A percentile compares a stretch with the other conserved stretches of the same genome.
Evolutionary conservation across 2,888 invertebrate genomes (phyloP).

Genomic region (Xanthia togata): DNA sequence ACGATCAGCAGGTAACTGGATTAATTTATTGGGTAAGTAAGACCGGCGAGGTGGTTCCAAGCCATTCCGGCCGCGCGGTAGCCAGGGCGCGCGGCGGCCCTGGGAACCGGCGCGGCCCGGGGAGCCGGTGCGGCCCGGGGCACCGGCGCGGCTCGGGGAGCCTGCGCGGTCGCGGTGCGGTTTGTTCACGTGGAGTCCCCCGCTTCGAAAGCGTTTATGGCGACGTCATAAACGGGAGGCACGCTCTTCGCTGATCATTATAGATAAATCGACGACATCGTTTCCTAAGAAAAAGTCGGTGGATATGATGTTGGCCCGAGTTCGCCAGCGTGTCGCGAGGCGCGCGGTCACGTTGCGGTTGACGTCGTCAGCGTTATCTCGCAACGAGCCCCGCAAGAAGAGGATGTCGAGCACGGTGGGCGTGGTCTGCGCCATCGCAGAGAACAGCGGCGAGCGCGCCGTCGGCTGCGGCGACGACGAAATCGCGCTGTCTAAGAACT

Average conservation of each 20-base stretch:
- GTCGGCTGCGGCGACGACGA: constrained; percentile 81
- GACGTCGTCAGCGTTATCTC: constrained; percentile 92
- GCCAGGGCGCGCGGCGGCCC: constrained; percentile 78
- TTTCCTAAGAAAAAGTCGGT: constrained; percentile 94
- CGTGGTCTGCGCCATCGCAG: constrained; percentile 94
- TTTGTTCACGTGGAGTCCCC: constrained; percentile 77
- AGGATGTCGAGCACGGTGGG: constrained; percentile 92
- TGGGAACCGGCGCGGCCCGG: constrained; percentile 46
- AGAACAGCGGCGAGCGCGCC: constrained; percentile 89
- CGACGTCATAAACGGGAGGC: constrained; percentile 85
- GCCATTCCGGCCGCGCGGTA: constrained; percentile 71
- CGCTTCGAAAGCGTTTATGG: constrained; percentile 75
- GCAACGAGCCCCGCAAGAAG: constrained; percentile 91
- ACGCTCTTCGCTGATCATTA: constrained; percentile 87
- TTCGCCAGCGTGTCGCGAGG: constrained; percentile 92
- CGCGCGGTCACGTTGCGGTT: constrained; percentile 93
- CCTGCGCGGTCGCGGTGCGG: constrained; percentile 54
- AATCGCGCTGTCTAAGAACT: constrained; percentile 84
- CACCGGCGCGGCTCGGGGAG: constrained; percentile 69
- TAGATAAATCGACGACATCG: constrained; percentile 92
- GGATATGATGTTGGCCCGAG: constrained; percentile 93
- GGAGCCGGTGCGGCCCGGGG: constrained; percentile 68
- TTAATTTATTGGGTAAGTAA: constrained; percentile 73
- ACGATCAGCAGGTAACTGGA: constrained; percentile 69
- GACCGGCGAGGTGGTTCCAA: constrained; percentile 67